These are phyloP conservation scores for Strigamia transsilvanica DNA, from an alignment of 2,888 invertebrate species.

Conservation along the genomic window DNA sequence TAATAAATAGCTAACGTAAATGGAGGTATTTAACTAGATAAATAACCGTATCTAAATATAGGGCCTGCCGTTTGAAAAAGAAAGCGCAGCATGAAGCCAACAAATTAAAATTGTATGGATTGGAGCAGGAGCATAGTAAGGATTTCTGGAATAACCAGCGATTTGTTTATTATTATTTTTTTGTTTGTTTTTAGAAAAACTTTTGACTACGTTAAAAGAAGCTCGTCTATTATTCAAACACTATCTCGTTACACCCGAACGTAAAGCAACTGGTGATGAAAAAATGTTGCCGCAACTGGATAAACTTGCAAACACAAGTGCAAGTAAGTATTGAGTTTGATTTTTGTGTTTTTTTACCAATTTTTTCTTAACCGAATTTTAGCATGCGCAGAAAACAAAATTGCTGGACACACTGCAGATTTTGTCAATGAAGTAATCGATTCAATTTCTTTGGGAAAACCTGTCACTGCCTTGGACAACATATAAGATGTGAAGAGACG, in stretches of 20 bases:
- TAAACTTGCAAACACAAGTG: conserved; percentile 73
- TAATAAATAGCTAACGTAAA: conserved; percentile 59
- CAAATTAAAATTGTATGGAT: conserved; percentile 91
- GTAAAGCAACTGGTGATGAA: conserved; percentile 69
- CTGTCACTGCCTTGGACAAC: conserved; percentile 59
- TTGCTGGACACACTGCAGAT: conserved; percentile 91
- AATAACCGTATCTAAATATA: conserved; percentile 58
- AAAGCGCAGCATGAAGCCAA: conserved; percentile 99
- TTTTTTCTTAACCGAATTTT: not conserved
- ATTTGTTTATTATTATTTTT: not conserved
- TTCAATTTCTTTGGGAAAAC: conserved; percentile 81
- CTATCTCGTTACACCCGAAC: conserved; percentile 67
- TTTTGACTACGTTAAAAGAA: conserved; percentile 79
- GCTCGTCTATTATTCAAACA: conserved; percentile 76
- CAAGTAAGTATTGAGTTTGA: conserved; percentile 70
- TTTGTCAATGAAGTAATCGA: conserved; percentile 92
- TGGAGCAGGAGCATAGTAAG: conserved; percentile 95
- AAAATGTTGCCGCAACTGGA: conserved; percentile 78
- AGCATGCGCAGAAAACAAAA: conserved; percentile 74
- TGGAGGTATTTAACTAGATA: conserved; percentile 13
- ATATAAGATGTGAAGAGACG: conserved; percentile 62
- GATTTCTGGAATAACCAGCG: conserved; percentile 59
- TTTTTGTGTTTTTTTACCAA: not conserved
- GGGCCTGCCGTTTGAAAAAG: conserved; percentile 96
- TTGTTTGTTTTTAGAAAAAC: conserved; percentile 72